Evolutionary conservation across 2,888 invertebrate genomes (phyloP).

Genomic region (Netelia fuscicornis): DNA sequence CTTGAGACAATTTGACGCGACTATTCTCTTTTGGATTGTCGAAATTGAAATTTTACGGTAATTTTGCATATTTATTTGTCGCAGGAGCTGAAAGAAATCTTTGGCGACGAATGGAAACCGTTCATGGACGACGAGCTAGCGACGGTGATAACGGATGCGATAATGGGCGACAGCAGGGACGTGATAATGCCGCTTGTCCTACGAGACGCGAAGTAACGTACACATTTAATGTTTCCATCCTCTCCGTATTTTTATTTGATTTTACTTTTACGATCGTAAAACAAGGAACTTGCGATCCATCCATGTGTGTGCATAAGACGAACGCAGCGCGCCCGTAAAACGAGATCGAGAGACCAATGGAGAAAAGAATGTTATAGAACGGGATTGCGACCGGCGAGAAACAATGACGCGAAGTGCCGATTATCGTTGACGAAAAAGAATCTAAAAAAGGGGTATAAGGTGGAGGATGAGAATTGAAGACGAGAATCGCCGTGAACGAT

Average conservation of each 20-base stretch:
- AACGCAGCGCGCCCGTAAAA: slow-evolving; percentile 1
- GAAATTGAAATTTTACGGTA: background rate
- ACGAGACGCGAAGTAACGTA: slow-evolving; percentile 85
- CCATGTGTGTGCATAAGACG: background rate
- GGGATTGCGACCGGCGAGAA: background rate
- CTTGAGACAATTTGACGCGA: no score
- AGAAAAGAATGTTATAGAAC: slow-evolving; percentile 6
- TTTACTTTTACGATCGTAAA: slow-evolving; percentile 52
- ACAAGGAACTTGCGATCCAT: slow-evolving; percentile 34
- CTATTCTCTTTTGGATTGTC: no score
- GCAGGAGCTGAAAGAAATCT: slow-evolving; percentile 87
- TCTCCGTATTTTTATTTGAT: background rate
- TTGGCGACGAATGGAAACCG: slow-evolving; percentile 87
- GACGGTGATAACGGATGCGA: slow-evolving; percentile 86
- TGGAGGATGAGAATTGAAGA: background rate
- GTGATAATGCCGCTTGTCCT: slow-evolving; percentile 87
- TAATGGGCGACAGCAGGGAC: slow-evolving; percentile 86
- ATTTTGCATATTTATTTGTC: slow-evolving; percentile 56
- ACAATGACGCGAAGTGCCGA: slow-evolving; percentile 3
- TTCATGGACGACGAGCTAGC: slow-evolving; percentile 86
- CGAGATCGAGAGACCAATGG: background rate
- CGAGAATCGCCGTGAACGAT: slow-evolving; percentile 10
- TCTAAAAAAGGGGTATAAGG: background rate
- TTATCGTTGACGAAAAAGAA: background rate
- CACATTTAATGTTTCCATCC: background rate